phyloP scores from a whole-genome alignment of 2,888 invertebrate species.

The Oasisia sp. region DNA sequence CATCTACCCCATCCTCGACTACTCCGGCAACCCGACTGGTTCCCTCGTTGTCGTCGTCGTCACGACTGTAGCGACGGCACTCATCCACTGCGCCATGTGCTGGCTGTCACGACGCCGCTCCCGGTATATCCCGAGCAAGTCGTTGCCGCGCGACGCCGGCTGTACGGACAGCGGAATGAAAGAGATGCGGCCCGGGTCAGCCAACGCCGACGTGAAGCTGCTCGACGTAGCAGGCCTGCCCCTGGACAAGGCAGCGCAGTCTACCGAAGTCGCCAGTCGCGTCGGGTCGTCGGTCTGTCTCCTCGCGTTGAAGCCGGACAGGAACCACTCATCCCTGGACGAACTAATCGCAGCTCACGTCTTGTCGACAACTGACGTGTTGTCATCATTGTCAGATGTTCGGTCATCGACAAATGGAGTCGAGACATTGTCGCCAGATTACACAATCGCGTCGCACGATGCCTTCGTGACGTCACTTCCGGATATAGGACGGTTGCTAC shows the following conservation, averaged over 20 bases:
- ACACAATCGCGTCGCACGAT: neutral
- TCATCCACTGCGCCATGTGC: conserved; percentile 22
- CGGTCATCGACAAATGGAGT: neutral
- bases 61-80: neutral
- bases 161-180: neutral
- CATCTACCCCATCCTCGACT: conserved; percentile 27
- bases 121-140: neutral
- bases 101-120: neutral
- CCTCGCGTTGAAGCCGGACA: neutral
- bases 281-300: neutral
- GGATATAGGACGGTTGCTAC: neutral
- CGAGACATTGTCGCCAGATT: neutral
- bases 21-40: conserved; percentile 13
- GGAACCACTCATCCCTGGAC: neutral
- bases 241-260: neutral
- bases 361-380: neutral
- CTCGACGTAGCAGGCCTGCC: neutral
- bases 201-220: neutral
- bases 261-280: neutral
- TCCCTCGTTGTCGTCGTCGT: conserved; percentile 14
- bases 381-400: neutral
- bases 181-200: neutral
- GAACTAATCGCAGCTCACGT: neutral
- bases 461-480: neutral
- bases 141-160: neutral